Percentiles rank a stretch among this genome's conserved stretches.
Evolutionary conservation across 1,140 invertebrate species (phyloP).

Genomic region (Sitophilus oryzae): DNA sequence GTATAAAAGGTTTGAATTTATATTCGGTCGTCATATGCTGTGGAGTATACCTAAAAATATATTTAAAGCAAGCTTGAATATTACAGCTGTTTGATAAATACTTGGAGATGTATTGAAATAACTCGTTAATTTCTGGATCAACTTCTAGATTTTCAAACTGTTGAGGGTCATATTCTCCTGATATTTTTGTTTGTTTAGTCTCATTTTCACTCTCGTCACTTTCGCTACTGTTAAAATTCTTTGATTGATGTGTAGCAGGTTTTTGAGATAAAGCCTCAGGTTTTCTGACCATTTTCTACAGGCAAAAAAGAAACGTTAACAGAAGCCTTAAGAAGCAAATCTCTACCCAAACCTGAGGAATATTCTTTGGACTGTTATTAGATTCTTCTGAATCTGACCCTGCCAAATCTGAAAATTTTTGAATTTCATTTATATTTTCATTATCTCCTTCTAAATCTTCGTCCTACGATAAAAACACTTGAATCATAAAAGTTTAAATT

Average conservation of each 20-base stretch:
- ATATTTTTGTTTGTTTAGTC: slow-evolving; percentile 21
- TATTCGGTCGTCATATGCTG: slow-evolving; percentile 86
- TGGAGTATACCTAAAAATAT: slow-evolving; percentile 71
- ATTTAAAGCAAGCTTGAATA: not conserved
- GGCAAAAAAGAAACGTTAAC: not conserved
- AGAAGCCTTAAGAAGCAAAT: no score
- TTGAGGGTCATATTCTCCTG: slow-evolving; percentile 72
- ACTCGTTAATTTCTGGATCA: slow-evolving; percentile 80
- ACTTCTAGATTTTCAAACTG: slow-evolving; percentile 80
- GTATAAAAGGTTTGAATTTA: slow-evolving; percentile 90
- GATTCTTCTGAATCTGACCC: slow-evolving; percentile 11
- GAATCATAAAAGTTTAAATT: not conserved
- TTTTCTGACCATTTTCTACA: slow-evolving; percentile 6
- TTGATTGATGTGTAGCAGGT: no score
- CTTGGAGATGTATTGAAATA: slow-evolving; percentile 91
- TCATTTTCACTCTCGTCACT: slow-evolving; percentile 34
- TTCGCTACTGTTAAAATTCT: slow-evolving; percentile 30
- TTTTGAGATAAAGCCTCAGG: slow-evolving; percentile 16
- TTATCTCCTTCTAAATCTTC: slow-evolving; percentile 5
- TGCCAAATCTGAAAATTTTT: slow-evolving; percentile 9
- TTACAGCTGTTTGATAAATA: slow-evolving; percentile 37
- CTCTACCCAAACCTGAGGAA: not conserved
- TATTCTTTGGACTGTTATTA: slow-evolving; percentile 21
- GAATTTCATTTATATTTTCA: not conserved
- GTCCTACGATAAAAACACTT: not conserved